These are phyloP conservation scores for Cabera pusaria DNA, from an alignment of 2,888 invertebrate species.

Conservation along the genomic window DNA sequence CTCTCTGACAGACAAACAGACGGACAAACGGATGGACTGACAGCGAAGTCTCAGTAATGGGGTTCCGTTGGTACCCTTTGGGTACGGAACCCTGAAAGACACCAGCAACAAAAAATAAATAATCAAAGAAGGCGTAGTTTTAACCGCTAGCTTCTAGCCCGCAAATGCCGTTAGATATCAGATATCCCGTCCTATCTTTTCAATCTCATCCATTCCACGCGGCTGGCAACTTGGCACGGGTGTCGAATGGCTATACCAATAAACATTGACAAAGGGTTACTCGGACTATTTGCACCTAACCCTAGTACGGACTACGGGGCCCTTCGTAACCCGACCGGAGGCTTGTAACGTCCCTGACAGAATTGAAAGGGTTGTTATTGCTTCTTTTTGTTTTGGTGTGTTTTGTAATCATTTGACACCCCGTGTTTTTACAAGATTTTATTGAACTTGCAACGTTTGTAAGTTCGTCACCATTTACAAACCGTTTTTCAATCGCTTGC, in stretches of 20 bases:
- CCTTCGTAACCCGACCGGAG: slow-evolving; percentile 12
- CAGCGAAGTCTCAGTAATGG: no score
- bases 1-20: no score
- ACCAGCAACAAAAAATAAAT: no score
- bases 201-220: slow-evolving; percentile 12
- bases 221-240: slow-evolving; percentile 9
- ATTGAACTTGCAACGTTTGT: no score
- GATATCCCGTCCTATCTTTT: slow-evolving; percentile 8
- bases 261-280: slow-evolving; percentile 15
- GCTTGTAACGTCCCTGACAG: neutral
- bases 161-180: neutral
- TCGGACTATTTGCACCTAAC: slow-evolving; percentile 9
- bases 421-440: no score
- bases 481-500: no score
- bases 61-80: no score
- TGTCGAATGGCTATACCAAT: slow-evolving; percentile 14
- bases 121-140: no score
- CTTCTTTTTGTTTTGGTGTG: slow-evolving; percentile 13
- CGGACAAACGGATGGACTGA: no score
- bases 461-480: no score
- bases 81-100: no score
- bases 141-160: no score
- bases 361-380: slow-evolving; percentile 15
- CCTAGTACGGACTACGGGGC: neutral
- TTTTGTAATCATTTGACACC: slow-evolving; percentile 7